Evolutionary conservation across 2,888 invertebrate genomes (phyloP), one percentile per base, ranked within the genome.

Genomic region (Ariolimax columbianus): DNA sequence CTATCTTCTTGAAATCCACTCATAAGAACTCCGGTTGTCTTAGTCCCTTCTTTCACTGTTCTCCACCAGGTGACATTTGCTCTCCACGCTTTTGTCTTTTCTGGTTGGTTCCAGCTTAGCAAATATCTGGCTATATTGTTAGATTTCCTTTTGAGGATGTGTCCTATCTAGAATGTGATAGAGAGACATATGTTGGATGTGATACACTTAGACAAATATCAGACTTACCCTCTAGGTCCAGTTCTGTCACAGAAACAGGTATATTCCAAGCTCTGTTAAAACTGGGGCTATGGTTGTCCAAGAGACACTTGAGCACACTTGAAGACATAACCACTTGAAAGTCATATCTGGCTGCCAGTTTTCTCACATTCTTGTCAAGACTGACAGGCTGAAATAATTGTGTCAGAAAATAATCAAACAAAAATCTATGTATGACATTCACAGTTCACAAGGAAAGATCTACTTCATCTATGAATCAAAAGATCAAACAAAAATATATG

Each of bases 311-410:
- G 17, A 92, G 78, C 3, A 88, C 91, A 68, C 91, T 89, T 1
- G 92, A 89, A 40, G 91, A 91, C 81, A 92, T 87, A 0, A 90
- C 92, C 59, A 92, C 83, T 51, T 91, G 87, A 55, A 90, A 89
- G n/a, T 83, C 87, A 83, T 92, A 88, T 63, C 90, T 89, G 30
- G 87, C 85, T 0, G 91, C 91, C 77, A 93, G 86, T 7, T 85
- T 86, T 80, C 91, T 90, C 33, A 90, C 89, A 88, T 92, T 93
- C 9, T 47, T 43, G 85, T 93, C 93, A 68, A 86, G 68, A 85
- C 91, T 92, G 77, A 90, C 90, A 23, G 87, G 88, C 92, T 92
- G 78, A 19, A 33, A 63, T 19, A 55, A 68, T 36, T n/a, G n/a
- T n/a, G n/a, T n/a, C n/a, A n/a, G 30, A 38, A 55, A 19, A 38